Conservation (phyloP, 2,113 vertebrate species). For the Neolamprologus cancellatus region DNA sequence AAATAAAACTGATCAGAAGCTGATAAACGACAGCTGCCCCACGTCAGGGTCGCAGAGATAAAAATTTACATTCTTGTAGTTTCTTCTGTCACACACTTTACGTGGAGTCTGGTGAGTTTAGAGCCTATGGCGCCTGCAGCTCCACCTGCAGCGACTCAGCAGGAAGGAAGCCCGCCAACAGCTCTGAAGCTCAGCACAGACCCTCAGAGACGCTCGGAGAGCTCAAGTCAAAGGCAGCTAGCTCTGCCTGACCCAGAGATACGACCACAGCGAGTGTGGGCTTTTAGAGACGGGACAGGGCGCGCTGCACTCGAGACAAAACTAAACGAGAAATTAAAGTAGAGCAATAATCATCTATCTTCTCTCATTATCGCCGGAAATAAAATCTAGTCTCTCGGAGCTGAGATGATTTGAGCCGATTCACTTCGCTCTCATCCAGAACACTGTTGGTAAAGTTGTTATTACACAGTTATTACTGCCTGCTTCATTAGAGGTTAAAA, state of each 20-base stretch:
- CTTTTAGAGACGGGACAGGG: not conserved
- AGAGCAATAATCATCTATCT: not conserved
- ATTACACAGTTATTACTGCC: not conserved
- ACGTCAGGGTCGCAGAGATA: rapidly evolving
- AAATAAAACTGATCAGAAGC: not conserved
- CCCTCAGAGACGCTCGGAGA: not conserved
- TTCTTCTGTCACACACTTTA: not conserved
- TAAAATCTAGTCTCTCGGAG: not conserved
- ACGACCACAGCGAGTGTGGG: rapidly evolving
- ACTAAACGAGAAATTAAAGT: not conserved
- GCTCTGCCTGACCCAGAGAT: not conserved
- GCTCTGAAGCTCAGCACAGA: not conserved
- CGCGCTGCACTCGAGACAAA: not conserved
- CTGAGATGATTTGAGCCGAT: not conserved
- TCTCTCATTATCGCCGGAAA: rapidly evolving
- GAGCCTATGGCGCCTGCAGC: not conserved
- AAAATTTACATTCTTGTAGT: not conserved
- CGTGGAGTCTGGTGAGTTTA: not conserved
- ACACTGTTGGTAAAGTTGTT: not conserved
- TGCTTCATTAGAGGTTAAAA: not conserved
- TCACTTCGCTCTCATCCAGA: not conserved
- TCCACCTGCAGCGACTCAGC: not conserved
- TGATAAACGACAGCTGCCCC: not conserved
- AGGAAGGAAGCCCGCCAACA: not conserved
- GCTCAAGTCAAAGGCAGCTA: not conserved